These are phyloP conservation scores for Nebria salina DNA, from an alignment of 2,888 invertebrate genomes.

Conservation along the genomic window DNA sequence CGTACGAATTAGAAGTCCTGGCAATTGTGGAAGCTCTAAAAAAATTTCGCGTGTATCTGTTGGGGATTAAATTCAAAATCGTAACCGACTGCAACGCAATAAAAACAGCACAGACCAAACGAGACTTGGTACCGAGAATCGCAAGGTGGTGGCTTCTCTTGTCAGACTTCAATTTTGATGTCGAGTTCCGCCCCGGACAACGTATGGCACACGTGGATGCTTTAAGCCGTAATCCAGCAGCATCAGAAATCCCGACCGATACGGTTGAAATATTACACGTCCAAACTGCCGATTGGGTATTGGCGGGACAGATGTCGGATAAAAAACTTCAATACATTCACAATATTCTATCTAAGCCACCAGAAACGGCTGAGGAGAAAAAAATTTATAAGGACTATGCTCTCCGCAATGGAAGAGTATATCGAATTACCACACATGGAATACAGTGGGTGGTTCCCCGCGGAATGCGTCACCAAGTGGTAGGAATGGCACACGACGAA, in stretches of 20 bases:
- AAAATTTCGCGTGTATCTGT: conserved; percentile 56
- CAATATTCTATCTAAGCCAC: conserved; percentile 36
- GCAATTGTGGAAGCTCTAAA: conserved; percentile 55
- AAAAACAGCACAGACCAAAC: conserved; percentile 48
- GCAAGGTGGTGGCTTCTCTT: conserved; percentile 49
- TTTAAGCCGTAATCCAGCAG: conserved; percentile 49
- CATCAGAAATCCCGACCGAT: conserved; percentile 47
- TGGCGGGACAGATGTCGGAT: conserved; percentile 45
- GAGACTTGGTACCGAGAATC: conserved; percentile 49
- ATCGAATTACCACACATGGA: conserved; percentile 43
- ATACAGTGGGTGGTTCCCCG: conserved; percentile 49
- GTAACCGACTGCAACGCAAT: conserved; percentile 52
- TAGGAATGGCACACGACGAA: conserved; percentile 48
- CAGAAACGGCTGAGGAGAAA: neutral
- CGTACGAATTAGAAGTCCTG: conserved; percentile 57
- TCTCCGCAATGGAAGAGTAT: conserved; percentile 48
- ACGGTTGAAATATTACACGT: conserved; percentile 46
- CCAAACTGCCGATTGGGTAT: conserved; percentile 50
- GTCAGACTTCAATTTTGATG: conserved; percentile 50
- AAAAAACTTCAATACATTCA: conserved; percentile 30
- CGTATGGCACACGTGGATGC: conserved; percentile 55
- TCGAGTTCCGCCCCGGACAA: conserved; percentile 50
- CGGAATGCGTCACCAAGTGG: conserved; percentile 47
- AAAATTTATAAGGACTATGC: conserved; percentile 46
- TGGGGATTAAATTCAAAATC: conserved; percentile 53